A percentile compares a stretch with the other conserved stretches of the same genome.
Conservation (phyloP, 2,113 vertebrate species). For the Suncus etruscus region DNA sequence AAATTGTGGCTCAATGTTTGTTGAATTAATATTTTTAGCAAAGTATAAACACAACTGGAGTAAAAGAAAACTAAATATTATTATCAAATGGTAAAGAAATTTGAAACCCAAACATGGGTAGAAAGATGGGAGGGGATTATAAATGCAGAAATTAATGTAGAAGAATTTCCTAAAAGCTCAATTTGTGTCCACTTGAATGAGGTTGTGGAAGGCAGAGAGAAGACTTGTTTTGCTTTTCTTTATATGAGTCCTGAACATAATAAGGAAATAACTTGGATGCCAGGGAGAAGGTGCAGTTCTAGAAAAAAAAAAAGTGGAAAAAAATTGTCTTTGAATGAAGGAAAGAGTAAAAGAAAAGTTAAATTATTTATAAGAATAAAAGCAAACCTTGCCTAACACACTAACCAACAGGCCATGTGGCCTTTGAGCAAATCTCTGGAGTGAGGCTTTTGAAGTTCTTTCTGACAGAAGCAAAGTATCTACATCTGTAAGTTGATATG, state of each 20-base stretch:
- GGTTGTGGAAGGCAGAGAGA: not conserved
- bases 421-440: slow-evolving; percentile 66
- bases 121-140: not conserved
- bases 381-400: slow-evolving; percentile 53
- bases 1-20: not conserved
- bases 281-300: slow-evolving; percentile 36
- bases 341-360: slow-evolving; percentile 63
- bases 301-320: slow-evolving; percentile 34
- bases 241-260: slow-evolving; percentile 31
- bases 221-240: slow-evolving; percentile 42
- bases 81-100: not conserved
- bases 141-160: slow-evolving; percentile 30
- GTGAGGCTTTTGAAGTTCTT: slow-evolving; percentile 67
- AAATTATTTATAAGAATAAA: slow-evolving; percentile 79
- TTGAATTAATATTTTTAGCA: slow-evolving; percentile 44
- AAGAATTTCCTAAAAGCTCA: slow-evolving; percentile 42
- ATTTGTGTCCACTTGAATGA: not conserved
- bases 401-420: slow-evolving; percentile 19
- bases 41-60: slow-evolving; percentile 39
- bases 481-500: not conserved
- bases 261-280: not conserved
- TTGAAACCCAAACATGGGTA: not conserved
- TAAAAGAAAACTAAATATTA: slow-evolving; percentile 50
- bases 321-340: slow-evolving; percentile 68
- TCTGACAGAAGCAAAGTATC: slow-evolving; percentile 13